These are phyloP conservation scores for Macaca fascicularis DNA, from an alignment of 2,113 vertebrate genomes.

Conservation along the genomic window T2T-MFA8v1.1 NC_088376.1:57698001-57698500, in stretches of 20 bases:
- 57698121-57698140: background rate
- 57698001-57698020: background rate
- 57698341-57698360: background rate
- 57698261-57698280: background rate
- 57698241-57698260: background rate
- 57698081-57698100: background rate
- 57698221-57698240: background rate
- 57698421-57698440: background rate
- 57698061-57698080: background rate
- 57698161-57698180: background rate
- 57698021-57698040: background rate
- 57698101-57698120: background rate
- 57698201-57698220: background rate
- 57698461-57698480: background rate
- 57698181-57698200: background rate
- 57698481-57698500: background rate
- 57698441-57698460: background rate
- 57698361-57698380: background rate
- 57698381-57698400: background rate
- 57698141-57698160: background rate
- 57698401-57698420: background rate
- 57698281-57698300: background rate
- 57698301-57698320: background rate
- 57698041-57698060: background rate
- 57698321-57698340: background rate